Conservation (phyloP, 2,797 vertebrate species). For the Phalloptychus januarius region DNA sequence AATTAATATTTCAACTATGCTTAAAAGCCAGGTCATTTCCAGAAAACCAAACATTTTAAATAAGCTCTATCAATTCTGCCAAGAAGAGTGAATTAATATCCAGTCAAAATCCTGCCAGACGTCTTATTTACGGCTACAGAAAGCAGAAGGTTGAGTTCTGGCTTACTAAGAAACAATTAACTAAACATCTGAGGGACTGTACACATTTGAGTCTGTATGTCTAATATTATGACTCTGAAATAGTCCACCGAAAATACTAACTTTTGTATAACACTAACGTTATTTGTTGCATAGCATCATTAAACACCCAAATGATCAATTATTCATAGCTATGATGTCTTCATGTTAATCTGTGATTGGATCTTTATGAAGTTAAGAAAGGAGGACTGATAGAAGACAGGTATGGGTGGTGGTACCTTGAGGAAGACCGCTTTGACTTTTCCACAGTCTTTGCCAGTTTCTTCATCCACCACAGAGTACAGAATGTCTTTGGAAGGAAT, state of each 20-base stretch:
- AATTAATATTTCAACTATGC: background rate
- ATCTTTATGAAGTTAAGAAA: background rate
- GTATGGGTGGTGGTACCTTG: conserved; percentile 73
- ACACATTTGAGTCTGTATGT: background rate
- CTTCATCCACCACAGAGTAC: conserved; percentile 92
- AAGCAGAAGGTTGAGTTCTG: background rate
- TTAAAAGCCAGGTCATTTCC: background rate
- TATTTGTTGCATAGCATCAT: background rate
- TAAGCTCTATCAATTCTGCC: background rate
- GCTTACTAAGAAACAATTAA: background rate
- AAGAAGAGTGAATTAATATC: background rate
- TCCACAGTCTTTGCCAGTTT: conserved; percentile 93
- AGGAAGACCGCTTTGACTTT: conserved; percentile 97
- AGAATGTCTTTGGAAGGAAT: conserved; percentile 95
- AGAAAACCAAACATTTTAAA: background rate
- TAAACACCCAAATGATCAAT: background rate
- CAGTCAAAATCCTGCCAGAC: background rate
- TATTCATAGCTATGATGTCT: background rate
- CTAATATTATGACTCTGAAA: background rate
- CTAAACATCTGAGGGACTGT: background rate
- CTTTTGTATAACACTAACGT: background rate
- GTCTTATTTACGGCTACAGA: background rate
- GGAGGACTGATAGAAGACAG: background rate
- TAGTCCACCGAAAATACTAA: background rate
- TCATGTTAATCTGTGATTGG: background rate